Evolutionary conservation across 2,888 invertebrate genomes (phyloP).

Genomic region (Synanthedon myopaeformis): DNA sequence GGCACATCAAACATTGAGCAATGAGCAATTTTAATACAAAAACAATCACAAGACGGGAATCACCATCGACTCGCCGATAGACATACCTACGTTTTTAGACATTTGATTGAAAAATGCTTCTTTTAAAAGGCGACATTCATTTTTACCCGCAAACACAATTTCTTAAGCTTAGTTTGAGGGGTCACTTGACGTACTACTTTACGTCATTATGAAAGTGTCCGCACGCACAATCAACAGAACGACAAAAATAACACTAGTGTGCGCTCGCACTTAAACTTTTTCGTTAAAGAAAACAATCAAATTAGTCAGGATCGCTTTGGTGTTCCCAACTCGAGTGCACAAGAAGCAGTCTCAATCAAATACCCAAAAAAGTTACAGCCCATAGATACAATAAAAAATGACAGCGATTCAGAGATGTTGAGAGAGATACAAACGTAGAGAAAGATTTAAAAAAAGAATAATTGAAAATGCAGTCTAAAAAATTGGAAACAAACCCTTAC

Average conservation of each 20-base stretch:
- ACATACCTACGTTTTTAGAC: too few species aligned
- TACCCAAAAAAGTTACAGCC: constrained; percentile 1
- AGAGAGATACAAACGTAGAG: constrained; percentile 21
- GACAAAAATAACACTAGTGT: too few species aligned
- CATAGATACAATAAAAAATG: background rate
- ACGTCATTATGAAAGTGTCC: too few species aligned
- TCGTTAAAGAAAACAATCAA: constrained; percentile 26
- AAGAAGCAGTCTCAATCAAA: constrained; percentile 8
- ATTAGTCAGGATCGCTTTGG: constrained; percentile 2
- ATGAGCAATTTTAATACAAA: constrained; percentile 60
- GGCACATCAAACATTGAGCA: constrained; percentile 47
- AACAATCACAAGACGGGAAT: constrained; percentile 35
- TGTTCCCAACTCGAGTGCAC: constrained; percentile 11
- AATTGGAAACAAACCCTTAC: constrained; percentile 6
- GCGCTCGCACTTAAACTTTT: too few species aligned
- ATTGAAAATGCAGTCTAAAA: constrained; percentile 21
- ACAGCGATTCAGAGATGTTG: constrained; percentile 10
- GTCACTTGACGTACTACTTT: too few species aligned
- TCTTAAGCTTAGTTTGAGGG: too few species aligned
- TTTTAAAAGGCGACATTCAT: too few species aligned
- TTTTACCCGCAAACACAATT: too few species aligned
- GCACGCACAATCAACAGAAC: too few species aligned
- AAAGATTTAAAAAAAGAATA: constrained; percentile 14
- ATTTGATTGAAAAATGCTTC: too few species aligned
- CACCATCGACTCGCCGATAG: too few species aligned